Evolutionary conservation across 2,113 vertebrate species (phyloP).

Genomic region (Noctilio leporinus): DNA sequence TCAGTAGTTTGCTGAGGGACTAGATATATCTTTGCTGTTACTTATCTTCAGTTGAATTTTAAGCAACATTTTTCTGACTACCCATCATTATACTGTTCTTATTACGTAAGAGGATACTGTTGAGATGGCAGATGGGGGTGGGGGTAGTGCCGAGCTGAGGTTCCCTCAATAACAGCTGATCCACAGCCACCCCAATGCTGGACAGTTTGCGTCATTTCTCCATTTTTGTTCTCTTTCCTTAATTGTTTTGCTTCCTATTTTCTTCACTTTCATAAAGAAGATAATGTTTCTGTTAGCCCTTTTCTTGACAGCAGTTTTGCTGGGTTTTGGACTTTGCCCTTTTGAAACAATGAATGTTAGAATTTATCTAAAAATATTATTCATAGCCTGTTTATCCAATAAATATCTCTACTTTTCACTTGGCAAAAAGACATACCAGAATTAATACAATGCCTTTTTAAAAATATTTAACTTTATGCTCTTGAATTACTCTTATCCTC

Average conservation of each 20-base stretch:
- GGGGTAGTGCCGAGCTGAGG: neutral
- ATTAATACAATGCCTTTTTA: neutral
- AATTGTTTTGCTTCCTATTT: neutral
- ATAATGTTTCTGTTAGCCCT: neutral
- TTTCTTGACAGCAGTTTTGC: neutral
- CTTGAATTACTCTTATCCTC: neutral
- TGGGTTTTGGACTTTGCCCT: neutral
- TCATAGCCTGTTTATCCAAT: neutral
- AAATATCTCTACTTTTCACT: neutral
- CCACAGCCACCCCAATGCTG: rapidly evolving
- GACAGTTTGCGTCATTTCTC: neutral
- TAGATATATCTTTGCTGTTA: slow-evolving; percentile 70
- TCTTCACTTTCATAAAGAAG: neutral
- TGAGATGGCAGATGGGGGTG: neutral
- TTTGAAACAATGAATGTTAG: neutral
- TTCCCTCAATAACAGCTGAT: neutral
- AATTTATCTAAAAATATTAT: neutral
- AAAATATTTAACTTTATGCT: neutral
- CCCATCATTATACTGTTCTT: slow-evolving; percentile 20
- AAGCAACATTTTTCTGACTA: slow-evolving; percentile 69
- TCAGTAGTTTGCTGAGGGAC: slow-evolving; percentile 66
- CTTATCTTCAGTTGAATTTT: slow-evolving; percentile 68
- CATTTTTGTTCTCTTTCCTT: neutral
- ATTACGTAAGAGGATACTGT: slow-evolving; percentile 40
- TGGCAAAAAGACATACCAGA: neutral